Evolutionary conservation across 37 sponge, comb jelly and placozoan species (phyloP), one percentile per base, ranked within the genome.

Genomic region (Aplysina aerophoba): DNA sequence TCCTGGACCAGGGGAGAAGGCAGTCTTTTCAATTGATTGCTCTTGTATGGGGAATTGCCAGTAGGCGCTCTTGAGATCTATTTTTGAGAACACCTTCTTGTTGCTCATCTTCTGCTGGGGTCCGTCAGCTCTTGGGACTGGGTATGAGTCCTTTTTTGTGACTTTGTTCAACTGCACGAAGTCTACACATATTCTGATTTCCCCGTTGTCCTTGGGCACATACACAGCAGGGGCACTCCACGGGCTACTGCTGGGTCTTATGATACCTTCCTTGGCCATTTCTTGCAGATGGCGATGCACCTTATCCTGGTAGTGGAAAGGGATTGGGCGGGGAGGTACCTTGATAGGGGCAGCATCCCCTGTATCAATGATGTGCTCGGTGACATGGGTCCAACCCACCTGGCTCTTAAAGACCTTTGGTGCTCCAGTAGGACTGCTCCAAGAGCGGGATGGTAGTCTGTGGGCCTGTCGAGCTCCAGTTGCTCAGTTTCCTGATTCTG

Each of bases 1-100:
- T 1, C 79, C 79, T 24, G 79, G 79, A 12, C 79, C 79, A 41
- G 79, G 73, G 27, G 35, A 73, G 73, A 73, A 73, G 33, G 73
- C 73, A 17, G 73, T 73, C 12, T 73, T 73, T 12, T 73, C 73
- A 35, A 73, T 73, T 13, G 73, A 73, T 5, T 4, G 3, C 22
- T 28, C 12, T 4, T 30, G 4, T 36, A 73, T 73, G 38, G 73
- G 73, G 36, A 73, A 73, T 36, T 73, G 73, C 73, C 73, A 73
- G 12, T 73, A 73, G 35, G 73, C 38, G 12, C 73, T 73, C 6
- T 36, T 13, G 12, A 73, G 73, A 73, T 73, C 73, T 8, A 73
- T 73, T 30, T 73, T 73, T 4, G 37, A 73, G 37, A 73, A 73
- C 14, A 73, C 38, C 36, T 73, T 3, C 37, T 73, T 73, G 35